phyloP scores from a whole-genome alignment of 2,113 vertebrate genomes.

The Syngnathoides biaculeatus region DNA sequence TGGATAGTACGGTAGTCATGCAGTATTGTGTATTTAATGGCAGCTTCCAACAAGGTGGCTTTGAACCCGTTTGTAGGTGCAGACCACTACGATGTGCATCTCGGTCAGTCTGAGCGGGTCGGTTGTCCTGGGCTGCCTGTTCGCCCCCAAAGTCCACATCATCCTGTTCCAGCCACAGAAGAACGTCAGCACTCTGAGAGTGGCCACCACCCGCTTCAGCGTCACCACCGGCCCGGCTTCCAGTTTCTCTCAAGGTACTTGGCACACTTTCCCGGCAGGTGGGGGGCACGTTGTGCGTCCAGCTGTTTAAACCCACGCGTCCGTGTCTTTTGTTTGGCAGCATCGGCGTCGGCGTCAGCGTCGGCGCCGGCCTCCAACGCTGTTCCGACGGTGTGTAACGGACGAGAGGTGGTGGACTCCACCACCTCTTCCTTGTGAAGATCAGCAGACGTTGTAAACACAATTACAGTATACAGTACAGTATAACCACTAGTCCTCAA shows the following conservation, averaged over 20 bases:
- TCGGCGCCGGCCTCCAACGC: slow-evolving; percentile 75
- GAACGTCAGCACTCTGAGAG: slow-evolving; percentile 86
- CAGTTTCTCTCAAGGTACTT: slow-evolving; percentile 84
- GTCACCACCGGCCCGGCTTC: slow-evolving; percentile 77
- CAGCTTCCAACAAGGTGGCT: too few relatives aligned
- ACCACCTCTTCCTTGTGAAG: slow-evolving; percentile 94
- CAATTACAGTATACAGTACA: too few relatives aligned
- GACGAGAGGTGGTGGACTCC: slow-evolving; percentile 94
- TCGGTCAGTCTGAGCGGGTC: slow-evolving; percentile 96
- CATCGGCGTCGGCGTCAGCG: slow-evolving; percentile 78
- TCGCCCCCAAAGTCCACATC: slow-evolving; percentile 94
- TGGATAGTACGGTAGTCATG: neutral
- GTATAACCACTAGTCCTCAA: slow-evolving; percentile 71
- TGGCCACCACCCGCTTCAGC: slow-evolving; percentile 86
- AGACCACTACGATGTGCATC: slow-evolving; percentile 98
- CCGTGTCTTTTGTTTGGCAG: slow-evolving; percentile 57
- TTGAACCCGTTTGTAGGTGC: slow-evolving; percentile 77
- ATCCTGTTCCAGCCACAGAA: slow-evolving; percentile 99
- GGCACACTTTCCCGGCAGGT: neutral
- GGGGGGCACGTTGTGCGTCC: neutral
- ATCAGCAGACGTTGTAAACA: slow-evolving; percentile 59
- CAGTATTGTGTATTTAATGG: too few relatives aligned
- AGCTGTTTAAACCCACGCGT: neutral
- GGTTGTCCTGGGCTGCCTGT: slow-evolving; percentile 93
- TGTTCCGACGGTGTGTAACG: slow-evolving; percentile 93